Evolutionary conservation across 2,113 vertebrate genomes (phyloP), one percentile per base, ranked within the genome.

Genomic region (Phainopepla nitens): DNA sequence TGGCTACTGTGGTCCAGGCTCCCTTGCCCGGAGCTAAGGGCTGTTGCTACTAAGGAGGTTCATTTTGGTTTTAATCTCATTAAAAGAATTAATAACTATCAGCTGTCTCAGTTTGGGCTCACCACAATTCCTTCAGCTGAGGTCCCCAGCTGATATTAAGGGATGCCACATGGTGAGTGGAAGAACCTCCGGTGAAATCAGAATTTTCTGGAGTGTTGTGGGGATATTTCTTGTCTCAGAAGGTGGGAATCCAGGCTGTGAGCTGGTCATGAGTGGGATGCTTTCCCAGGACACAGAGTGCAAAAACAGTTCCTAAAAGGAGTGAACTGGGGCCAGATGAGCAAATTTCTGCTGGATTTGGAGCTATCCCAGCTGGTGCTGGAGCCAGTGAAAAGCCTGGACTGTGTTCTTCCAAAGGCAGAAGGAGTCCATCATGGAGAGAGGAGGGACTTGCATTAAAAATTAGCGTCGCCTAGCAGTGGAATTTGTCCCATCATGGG

Each of bases 391-490:
- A 61, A 56, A 91, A 64, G 36, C 7, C 51, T 36, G 60, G 65
- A 45, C 54, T 4, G 0, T 16, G 42, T 66, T 51, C 45, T 78
- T 71, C 1, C 4, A 35, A 66, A 41, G 58, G 49, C 79, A 90
- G 64, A 81, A 68, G 1, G 15, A 62, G n/a, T 41, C 72, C 1
- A 13, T 57, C 54, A 23, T 0, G 0, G 58, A 86, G 60, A 80
- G 24, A 36, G 51, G 78, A 76, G 20, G 45, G 69, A 73, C 49
- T 31, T 77, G 50, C 42, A 49, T 45, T 60, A 57, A 73, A 87
- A 78, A 87, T 25, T 24, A 81, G 25, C 1, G 0, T n/a, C 8
- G 3, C 23, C 33, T 36, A 45, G n/a, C 0, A 0, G 25, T 0
- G 1, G 53, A 62, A 53, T 58, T 50, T 62, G 65, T 73, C 84